Base-by-base conservation (phyloP, 2,113 vertebrate genomes). In the Rhinopomastus cyanomelas region DNA sequence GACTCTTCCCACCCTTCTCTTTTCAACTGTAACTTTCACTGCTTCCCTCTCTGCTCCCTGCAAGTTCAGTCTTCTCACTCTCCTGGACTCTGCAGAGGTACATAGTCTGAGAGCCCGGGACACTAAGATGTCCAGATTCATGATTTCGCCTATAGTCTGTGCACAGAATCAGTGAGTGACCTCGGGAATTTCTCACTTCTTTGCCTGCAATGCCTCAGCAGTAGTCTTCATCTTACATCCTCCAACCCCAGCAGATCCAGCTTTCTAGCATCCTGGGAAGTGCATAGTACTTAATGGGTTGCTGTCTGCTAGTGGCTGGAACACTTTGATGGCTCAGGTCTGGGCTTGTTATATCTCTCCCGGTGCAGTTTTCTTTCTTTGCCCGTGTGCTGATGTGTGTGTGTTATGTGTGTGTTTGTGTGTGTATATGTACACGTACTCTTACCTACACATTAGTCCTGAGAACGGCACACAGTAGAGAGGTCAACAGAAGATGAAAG, bases 341-440 rank as follows among this genome's bases (percentile, higher is more conserved):
- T 10, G 9, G 37, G 30, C 9, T 71, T 17, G 27, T 78, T 39
- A 14, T 30, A 15, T 44, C 15, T 90, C 30, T 23, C 49, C 18
- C 32, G 23, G 26, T 0, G 0, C 3, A 15, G n/a, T 49, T 46
- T 73, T 57, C 25, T 88, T 59, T 32, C 60, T 53, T 77, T 65
- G 18, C 9, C 21, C 12, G 0, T 12, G 30, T 44, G 15, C n/a
- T 62, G 4, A 2, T 29, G 2, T 27, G 8, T 51, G 12, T n/a
- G 16, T 30, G 3, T 64, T 62, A 2, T 23, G 6, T 5, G 1
- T 25, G 2, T 27, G 7, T 51, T 8, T n/a, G 16, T 30, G 3
- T 64, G 6, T 51, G 2, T 51, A 1, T 25, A 4, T 8, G 7
- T 25, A 4, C 16, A 19, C 16, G 3, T 17, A 5, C 3, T 8